phyloP scores from a whole-genome alignment of 2,797 vertebrate genomes.

The Propithecus perrieri region DNA sequence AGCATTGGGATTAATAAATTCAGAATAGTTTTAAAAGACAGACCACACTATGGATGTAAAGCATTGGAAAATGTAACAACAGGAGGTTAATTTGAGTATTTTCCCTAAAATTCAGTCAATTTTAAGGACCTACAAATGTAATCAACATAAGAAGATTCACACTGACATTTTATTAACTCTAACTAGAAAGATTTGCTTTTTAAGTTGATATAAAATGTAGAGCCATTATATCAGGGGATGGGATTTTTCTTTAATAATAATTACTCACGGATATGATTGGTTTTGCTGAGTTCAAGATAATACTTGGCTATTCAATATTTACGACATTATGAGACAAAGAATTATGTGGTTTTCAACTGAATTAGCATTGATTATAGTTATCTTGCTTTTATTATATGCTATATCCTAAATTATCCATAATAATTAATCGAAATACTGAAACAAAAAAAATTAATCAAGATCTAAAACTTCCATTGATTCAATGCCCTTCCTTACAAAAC shows the following conservation, averaged over 20 bases:
- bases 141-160: constrained; percentile 29
- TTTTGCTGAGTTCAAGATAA: constrained; percentile 9
- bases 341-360: neutral
- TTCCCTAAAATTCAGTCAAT: constrained; percentile 25
- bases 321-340: constrained; percentile 39
- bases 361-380: constrained; percentile 28
- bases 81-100: neutral
- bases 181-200: neutral
- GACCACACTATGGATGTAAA: neutral
- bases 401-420: neutral
- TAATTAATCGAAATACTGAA: neutral
- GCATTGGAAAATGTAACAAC: neutral
- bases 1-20: neutral
- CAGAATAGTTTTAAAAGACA: neutral
- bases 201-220: neutral
- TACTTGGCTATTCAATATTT: constrained; percentile 36
- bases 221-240: neutral
- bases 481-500: neutral
- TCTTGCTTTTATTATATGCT: neutral
- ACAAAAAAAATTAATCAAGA: neutral
- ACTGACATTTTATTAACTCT: constrained; percentile 29
- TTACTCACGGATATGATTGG: constrained; percentile 39
- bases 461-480: neutral
- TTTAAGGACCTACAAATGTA: constrained; percentile 19
- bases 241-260: constrained; percentile 12